Conservation (phyloP, 2,797 vertebrate genomes). For the Ptychobarbus kaznakovi region DNA sequence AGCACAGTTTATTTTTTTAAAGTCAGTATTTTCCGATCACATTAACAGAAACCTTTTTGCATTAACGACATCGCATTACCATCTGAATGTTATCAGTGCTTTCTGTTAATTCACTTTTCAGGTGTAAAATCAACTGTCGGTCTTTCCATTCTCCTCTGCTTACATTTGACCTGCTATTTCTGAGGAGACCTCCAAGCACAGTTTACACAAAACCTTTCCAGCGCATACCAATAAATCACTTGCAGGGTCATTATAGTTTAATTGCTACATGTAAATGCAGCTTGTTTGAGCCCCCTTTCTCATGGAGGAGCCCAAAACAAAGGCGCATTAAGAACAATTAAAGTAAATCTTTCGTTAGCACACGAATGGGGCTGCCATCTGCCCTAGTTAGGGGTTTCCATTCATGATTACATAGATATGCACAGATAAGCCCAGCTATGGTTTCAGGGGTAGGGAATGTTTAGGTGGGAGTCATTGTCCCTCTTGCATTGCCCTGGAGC, state of each 20-base stretch:
- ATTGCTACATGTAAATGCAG: conserved; percentile 83
- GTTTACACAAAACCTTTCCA: conserved; percentile 78
- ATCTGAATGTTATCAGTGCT: conserved; percentile 13
- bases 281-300: conserved; percentile 73
- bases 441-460: conserved; percentile 31
- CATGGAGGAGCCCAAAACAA: conserved; percentile 71
- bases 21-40: neutral
- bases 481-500: conserved; percentile 13
- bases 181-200: conserved; percentile 58
- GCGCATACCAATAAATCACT: conserved; percentile 75
- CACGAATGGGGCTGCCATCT: conserved; percentile 79
- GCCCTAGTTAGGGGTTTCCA: conserved; percentile 68
- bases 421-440: conserved; percentile 68
- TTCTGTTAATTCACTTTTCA: conserved; percentile 22
- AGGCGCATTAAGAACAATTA: conserved; percentile 73
- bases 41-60: conserved; percentile 13
- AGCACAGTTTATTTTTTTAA: neutral
- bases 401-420: conserved; percentile 64
- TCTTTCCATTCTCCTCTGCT: conserved; percentile 8
- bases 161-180: conserved; percentile 62
- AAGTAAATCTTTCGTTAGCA: conserved; percentile 78
- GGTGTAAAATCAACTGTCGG: conserved; percentile 10
- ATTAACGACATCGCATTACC: conserved; percentile 14
- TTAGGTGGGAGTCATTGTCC: conserved; percentile 46
- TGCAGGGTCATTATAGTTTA: conserved; percentile 81